These are phyloP conservation scores for Pyrgilauda ruficollis DNA, from an alignment of 2,113 vertebrate species.

Conservation along the genomic window DNA sequence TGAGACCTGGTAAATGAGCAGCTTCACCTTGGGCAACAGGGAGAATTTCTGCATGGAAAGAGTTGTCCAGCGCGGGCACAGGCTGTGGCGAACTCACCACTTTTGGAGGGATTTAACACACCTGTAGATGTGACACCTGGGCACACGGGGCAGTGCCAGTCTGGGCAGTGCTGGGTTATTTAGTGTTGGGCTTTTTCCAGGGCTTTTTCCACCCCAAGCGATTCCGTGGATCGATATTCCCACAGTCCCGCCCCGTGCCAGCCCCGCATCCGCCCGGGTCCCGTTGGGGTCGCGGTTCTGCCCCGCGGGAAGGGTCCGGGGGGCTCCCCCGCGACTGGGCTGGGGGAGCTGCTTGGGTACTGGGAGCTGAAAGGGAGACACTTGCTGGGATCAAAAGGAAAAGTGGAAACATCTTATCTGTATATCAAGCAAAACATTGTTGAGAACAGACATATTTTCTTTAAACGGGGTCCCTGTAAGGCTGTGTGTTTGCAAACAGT, in stretches of 20 bases:
- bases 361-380: accelerated
- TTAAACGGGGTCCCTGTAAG: background rate
- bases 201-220: background rate
- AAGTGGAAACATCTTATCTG: background rate
- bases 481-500: background rate
- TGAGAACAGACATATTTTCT: background rate
- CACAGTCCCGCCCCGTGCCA: background rate
- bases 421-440: background rate
- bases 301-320: background rate
- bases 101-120: no score
- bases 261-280: background rate
- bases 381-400: background rate
- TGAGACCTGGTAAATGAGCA: background rate
- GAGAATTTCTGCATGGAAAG: background rate
- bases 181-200: background rate
- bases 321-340: background rate
- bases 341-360: no score
- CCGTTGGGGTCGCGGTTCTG: background rate
- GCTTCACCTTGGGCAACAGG: background rate
- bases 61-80: background rate
- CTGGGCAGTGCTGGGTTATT: background rate
- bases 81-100: background rate
- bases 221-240: background rate
- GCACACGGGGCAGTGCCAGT: background rate
- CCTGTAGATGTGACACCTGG: background rate